Evolutionary conservation across 2,888 invertebrate species (phyloP).

Genomic region (Rhopalosiphum nymphaeae): DNA sequence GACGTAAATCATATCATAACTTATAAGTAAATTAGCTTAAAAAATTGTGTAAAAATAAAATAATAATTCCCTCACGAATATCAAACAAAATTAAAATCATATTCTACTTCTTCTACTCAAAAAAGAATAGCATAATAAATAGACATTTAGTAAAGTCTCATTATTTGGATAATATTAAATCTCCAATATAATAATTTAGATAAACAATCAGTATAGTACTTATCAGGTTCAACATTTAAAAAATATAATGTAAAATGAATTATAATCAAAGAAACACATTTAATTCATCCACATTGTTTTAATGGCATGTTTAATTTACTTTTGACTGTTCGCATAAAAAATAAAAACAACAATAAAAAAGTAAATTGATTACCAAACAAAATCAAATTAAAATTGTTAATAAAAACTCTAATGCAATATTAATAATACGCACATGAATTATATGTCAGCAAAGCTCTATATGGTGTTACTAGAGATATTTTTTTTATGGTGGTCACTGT

Average conservation of each 20-base stretch:
- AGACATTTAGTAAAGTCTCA: background rate
- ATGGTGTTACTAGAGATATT: background rate
- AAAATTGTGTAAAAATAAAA: background rate
- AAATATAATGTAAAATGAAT: background rate
- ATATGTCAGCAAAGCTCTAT: constrained; percentile 9
- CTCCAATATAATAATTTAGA: background rate
- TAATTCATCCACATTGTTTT: background rate
- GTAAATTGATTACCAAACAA: constrained; percentile 35
- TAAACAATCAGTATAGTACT: background rate
- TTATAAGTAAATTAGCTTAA: background rate
- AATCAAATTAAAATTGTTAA: constrained; percentile 23
- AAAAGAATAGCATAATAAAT: background rate
- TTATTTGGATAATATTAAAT: background rate
- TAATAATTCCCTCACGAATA: background rate
- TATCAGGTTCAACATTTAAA: background rate
- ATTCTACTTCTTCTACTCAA: background rate
- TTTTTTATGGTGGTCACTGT: constrained; percentile 6
- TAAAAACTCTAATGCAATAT: constrained; percentile 31
- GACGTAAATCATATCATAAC: background rate
- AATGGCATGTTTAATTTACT: constrained; percentile 1
- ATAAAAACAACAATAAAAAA: background rate
- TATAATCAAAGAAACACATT: background rate
- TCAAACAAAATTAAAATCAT: background rate
- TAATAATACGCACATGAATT: constrained; percentile 15
- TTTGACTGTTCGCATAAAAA: constrained; percentile 1